Base-by-base conservation (phyloP, 2,888 invertebrate species). In the Epirrhoe tristata region DNA sequence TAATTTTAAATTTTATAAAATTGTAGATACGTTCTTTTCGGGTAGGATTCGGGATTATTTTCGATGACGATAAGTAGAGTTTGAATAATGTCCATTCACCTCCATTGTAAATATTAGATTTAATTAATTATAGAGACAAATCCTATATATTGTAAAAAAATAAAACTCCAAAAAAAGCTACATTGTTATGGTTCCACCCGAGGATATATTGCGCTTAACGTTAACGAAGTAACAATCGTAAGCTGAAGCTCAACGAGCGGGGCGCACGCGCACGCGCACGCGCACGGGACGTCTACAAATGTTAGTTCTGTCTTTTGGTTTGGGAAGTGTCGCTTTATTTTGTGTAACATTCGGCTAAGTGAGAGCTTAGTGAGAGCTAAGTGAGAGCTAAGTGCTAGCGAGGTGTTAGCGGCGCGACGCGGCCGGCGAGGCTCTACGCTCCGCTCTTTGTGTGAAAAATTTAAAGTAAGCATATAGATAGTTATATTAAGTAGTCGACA, bases 61-160 rank as follows among this genome's bases (percentile, higher is more conserved):
- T 79, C 75, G 71, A 89, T 87, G 84, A 87, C 89, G 87, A 87
- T 87, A 87, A 87, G 89, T 92, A 91, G 92, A 87, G 87, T 89
- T 88, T 85, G 85, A 89, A 89, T 89, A 89, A 83, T 91, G 91
- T 92, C 91, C 91, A 85, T 91, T 92, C 93, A 91, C 93, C 93
- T 93, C 91, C 91, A 90, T 92, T 93, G 93, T 93, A 93, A 93
- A 93, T 93, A 93, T 88, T 93, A 93, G 93, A 85, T 91, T 84
- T 93, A 93, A 93, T 91, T 93, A 93, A 93, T 89, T 90, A 91
- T 93, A 93, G 92, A 88, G 88, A 91, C 84, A 90, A 91, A 93
- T 92, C 91, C 91, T 92, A 93, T 93, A 93, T 93, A 93, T 93
- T 93, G 93, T 93, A 93, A 91, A 93, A 93, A 93, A 88, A 76